These are phyloP conservation scores for Ianthella basta DNA, from an alignment of 37 sponge, comb jelly and placozoan genomes.

Conservation along the genomic window DNA sequence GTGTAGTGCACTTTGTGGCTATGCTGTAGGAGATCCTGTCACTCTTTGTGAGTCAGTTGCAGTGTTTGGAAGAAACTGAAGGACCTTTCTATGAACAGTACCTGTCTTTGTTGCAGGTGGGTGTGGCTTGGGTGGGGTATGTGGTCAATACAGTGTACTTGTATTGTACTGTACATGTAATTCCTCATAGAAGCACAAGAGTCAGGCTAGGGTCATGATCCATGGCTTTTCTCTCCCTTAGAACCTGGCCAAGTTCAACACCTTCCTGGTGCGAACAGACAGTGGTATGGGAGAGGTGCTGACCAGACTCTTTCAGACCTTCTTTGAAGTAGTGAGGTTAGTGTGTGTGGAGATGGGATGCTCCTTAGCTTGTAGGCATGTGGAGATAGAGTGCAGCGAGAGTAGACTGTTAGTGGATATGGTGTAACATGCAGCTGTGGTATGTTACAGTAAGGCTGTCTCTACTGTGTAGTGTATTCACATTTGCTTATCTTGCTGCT, in stretches of 20 bases:
- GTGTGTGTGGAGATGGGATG: too few species aligned
- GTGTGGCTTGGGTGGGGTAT: neutral
- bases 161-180: too few species aligned
- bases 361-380: neutral
- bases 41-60: constrained; percentile 77
- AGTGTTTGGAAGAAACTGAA: constrained; percentile 66
- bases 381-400: too few species aligned
- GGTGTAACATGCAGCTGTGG: neutral
- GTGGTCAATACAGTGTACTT: too few species aligned
- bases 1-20: neutral
- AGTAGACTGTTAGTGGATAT: too few species aligned
- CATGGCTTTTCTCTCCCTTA: constrained; percentile 14
- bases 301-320: constrained; percentile 69
- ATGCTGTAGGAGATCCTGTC: constrained; percentile 68
- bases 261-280: constrained; percentile 68
- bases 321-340: constrained; percentile 74
- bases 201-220: neutral
- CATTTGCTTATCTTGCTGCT: neutral
- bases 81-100: constrained; percentile 52
- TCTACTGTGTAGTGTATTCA: neutral
- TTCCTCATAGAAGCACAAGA: too few species aligned
- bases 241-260: constrained; percentile 62
- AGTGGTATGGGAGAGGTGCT: constrained; percentile 66
- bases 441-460: neutral
- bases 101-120: constrained; percentile 75